Evolutionary conservation across 2,113 vertebrate genomes (phyloP).

Genomic region (Aldabrachelys gigantea): DNA sequence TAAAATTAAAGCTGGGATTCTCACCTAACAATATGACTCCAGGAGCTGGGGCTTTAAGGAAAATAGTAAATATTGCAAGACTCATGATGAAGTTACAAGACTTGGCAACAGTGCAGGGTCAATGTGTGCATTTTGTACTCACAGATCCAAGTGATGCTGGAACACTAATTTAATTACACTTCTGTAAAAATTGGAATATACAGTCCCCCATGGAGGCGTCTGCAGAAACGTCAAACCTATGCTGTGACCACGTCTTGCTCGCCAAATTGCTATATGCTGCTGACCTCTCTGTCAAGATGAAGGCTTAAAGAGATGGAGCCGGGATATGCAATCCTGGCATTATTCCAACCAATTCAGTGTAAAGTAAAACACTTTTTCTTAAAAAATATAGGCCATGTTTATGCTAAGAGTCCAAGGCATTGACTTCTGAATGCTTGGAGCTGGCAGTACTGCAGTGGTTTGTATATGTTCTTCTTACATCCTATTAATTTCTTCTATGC

Average conservation of each 20-base stretch:
- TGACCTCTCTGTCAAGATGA: not conserved
- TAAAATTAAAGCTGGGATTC: too few relatives aligned
- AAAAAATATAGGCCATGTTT: not conserved
- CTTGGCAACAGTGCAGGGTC: not conserved
- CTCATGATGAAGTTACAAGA: not conserved
- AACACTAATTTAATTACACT: not conserved
- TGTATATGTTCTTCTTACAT: not conserved
- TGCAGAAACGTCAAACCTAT: not conserved
- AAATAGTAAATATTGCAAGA: not conserved
- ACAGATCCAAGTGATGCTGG: not conserved
- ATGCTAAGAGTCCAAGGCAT: not conserved
- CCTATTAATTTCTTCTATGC: not conserved
- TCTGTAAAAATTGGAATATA: not conserved
- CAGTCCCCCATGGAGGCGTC: not conserved
- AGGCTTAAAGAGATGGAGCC: not conserved
- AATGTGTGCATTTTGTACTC: not conserved
- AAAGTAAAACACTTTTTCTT: not conserved
- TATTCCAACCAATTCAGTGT: not conserved
- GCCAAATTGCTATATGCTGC: not conserved
- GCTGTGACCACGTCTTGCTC: not conserved
- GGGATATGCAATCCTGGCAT: not conserved
- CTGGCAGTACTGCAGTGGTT: not conserved
- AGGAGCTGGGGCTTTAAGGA: not conserved
- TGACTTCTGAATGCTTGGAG: not conserved
- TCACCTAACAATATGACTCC: not conserved